Percentiles rank a stretch among this genome's conserved stretches.
Conservation (phyloP, 1,140 invertebrate species). For the Mamestra configurata region DNA sequence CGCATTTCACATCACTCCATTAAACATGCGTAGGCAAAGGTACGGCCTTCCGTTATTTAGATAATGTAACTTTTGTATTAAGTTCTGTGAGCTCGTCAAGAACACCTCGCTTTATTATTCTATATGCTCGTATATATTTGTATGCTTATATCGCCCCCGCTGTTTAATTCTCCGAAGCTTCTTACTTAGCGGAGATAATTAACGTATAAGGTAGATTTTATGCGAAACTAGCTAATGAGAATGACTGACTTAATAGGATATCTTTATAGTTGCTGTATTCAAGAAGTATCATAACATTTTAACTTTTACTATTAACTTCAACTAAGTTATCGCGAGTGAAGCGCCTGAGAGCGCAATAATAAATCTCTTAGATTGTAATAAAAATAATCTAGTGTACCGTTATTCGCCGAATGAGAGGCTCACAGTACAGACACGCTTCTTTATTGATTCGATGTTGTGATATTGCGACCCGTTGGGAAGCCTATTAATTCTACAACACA, state of each 20-base stretch:
- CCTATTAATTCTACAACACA: constrained; percentile 78
- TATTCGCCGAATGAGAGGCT: constrained; percentile 76
- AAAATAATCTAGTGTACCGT: constrained; percentile 63
- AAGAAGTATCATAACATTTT: constrained; percentile 44
- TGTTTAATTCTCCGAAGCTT: constrained; percentile 15
- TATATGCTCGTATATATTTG: neutral
- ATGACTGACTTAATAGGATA: constrained; percentile 37
- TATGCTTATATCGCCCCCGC: neutral
- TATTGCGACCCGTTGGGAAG: constrained; percentile 76
- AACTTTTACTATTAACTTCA: constrained; percentile 32
- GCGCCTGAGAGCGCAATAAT: constrained; percentile 39
- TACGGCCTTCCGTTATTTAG: constrained; percentile 63
- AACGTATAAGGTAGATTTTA: constrained; percentile 32
- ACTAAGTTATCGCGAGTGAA: constrained; percentile 42
- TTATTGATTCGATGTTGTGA: constrained; percentile 82
- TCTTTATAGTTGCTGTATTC: constrained; percentile 26
- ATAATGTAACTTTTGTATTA: constrained; percentile 52
- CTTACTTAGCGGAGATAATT: constrained; percentile 19
- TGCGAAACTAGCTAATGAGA: constrained; percentile 23
- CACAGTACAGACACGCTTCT: constrained; percentile 65
- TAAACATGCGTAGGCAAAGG: constrained; percentile 64
- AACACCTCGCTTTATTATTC: constrained; percentile 20
- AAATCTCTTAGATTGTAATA: constrained; percentile 56
- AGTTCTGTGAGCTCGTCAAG: constrained; percentile 33
- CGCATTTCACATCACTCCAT: constrained; percentile 71